Percentiles rank a stretch among this genome's conserved stretches.
These are phyloP conservation scores for Cerastis leucographa DNA, from an alignment of 2,888 invertebrate species.

Conservation along the genomic window DNA sequence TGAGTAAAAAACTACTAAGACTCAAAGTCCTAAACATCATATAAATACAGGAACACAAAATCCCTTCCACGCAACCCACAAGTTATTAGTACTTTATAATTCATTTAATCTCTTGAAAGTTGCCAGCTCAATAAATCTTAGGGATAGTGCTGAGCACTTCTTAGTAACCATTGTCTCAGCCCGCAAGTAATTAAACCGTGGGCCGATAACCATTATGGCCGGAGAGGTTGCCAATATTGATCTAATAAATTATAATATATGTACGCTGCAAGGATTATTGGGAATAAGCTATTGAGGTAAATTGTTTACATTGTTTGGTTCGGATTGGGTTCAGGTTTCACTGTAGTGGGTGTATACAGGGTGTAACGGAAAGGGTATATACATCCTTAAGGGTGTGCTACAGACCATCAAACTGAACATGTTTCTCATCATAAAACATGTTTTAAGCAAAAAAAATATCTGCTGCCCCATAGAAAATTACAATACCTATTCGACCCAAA, in stretches of 20 bases:
- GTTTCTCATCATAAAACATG: no score
- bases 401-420: no score
- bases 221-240: constrained; percentile 84
- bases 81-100: constrained; percentile 81
- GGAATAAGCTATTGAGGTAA: constrained; percentile 78
- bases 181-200: constrained; percentile 86
- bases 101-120: constrained; percentile 84
- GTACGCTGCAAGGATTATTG: constrained; percentile 82
- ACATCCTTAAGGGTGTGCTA: no score
- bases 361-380: no score
- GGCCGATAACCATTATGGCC: constrained; percentile 86
- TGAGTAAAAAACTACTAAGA: background rate
- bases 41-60: constrained; percentile 21
- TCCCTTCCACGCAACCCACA: constrained; percentile 64
- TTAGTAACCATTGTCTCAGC: constrained; percentile 89
- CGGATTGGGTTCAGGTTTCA: constrained; percentile 33
- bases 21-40: background rate
- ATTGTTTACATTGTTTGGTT: constrained; percentile 69
- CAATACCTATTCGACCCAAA: no score
- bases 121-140: constrained; percentile 86
- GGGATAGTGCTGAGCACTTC: constrained; percentile 86
- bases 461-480: no score
- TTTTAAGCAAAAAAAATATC: no score
- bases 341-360: background rate
- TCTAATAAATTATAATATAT: constrained; percentile 89